Evolutionary conservation across 2,797 vertebrate species (phyloP).

Genomic region (Sebastes nivosus): DNA sequence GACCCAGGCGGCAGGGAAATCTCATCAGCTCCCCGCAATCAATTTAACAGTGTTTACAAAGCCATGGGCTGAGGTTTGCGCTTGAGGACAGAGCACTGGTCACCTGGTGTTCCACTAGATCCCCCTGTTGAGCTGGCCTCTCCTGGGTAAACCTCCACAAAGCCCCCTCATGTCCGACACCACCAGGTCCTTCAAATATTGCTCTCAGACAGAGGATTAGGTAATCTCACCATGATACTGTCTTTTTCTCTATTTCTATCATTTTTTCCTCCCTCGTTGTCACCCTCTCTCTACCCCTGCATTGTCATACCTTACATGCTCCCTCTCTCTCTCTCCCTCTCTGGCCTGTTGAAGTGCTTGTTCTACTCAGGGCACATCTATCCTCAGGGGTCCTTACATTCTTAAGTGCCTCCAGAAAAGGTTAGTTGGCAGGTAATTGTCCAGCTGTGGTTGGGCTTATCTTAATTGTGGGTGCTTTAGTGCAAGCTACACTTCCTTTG

Average conservation of each 20-base stretch:
- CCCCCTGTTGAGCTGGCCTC: constrained; percentile 73
- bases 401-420: constrained; percentile 84
- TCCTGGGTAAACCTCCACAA: constrained; percentile 75
- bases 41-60: constrained; percentile 80
- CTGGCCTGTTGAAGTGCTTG: constrained; percentile 72
- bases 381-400: constrained; percentile 80
- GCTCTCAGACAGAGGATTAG: constrained; percentile 81
- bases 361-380: constrained; percentile 73
- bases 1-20: constrained; percentile 68
- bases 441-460: constrained; percentile 80
- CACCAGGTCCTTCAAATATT: constrained; percentile 75
- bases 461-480: constrained; percentile 82
- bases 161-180: constrained; percentile 77
- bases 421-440: constrained; percentile 86
- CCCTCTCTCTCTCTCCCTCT: constrained; percentile 11
- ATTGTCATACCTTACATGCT: constrained; percentile 55
- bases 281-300: constrained; percentile 18
- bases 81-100: constrained; percentile 63
- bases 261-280: constrained; percentile 48
- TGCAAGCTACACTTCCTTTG: constrained; percentile 70
- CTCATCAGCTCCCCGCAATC: constrained; percentile 73
- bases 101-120: constrained; percentile 68
- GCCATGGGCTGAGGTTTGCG: constrained; percentile 62
- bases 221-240: constrained; percentile 79
- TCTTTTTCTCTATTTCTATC: constrained; percentile 73